Evolutionary conservation across 2,888 invertebrate species (phyloP), one percentile per base, ranked within the genome.

Genomic region (Lamellibrachia columna): DNA sequence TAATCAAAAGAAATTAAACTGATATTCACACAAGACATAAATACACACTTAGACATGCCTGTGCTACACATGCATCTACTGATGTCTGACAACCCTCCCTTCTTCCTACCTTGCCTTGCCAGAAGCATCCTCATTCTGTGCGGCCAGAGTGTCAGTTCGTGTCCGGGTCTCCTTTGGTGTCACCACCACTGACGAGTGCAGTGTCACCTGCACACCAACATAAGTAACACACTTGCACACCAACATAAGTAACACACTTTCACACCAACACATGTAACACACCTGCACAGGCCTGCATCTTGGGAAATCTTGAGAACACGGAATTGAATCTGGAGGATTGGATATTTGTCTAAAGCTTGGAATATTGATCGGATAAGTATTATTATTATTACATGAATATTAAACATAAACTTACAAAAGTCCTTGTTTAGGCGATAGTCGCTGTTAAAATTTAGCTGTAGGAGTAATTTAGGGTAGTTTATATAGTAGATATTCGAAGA

Each of bases 91-190:
- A 3, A 22, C 75, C 22, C 15, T 22, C 75, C 15, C 22, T 40
- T 40, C 40, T 40, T 40, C 93, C 91, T 94, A 97, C 97, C 97
- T 97, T 40, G 97, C 97, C 94, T 97, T 96, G 91, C 97, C 98
- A 95, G 98, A 98, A 94, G 98, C 98, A 96, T 99, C 99, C 9
- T 97, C 97, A 92, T 98, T 98, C 96, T 98, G 98, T 94, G 98
- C 98, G 93, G 98, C 98, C 94, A 98, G 97, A 58, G 98, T 98
- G 96, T 98, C 98, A 96, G 98, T 98, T 58, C 98, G 97, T 40
- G 98, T 98, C n/a, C 98, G 98, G 9, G 96, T 95, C 96, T 99
- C 98, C 94, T 98, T 97, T 52, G 97, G 97, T 92, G 98, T 97
- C 91, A 97, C 97, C 94, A 98, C 98, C 93, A 98, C 98, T 53